phyloP scores from a whole-genome alignment of 2,797 vertebrate species.

The Pangasius djambal region DNA sequence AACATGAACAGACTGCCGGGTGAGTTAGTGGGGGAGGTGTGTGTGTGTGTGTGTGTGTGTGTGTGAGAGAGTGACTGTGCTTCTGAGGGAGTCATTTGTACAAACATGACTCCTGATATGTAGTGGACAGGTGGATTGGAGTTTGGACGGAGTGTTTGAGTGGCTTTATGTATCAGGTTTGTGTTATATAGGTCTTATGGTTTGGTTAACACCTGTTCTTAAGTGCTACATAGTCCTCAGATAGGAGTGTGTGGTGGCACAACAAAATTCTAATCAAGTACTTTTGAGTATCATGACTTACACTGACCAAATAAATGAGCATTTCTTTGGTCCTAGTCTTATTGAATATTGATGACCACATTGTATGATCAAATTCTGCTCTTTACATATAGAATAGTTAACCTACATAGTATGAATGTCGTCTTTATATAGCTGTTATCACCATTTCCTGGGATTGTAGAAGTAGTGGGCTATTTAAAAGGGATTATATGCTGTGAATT shows the following conservation, averaged over 20 bases:
- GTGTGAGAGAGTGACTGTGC: conserved; percentile 27
- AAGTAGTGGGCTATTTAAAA: not conserved
- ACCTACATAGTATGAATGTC: no score
- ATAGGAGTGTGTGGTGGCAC: not conserved
- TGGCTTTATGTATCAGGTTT: not conserved
- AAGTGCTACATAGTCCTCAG: not conserved
- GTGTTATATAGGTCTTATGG: not conserved
- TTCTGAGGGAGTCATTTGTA: conserved; percentile 44
- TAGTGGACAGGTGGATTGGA: conserved; percentile 30
- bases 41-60: conserved; percentile 16
- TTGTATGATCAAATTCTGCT: not conserved
- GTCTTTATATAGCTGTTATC: not conserved
- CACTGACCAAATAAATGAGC: not conserved
- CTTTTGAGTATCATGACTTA: not conserved
- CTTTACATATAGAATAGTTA: not conserved
- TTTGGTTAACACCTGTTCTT: not conserved
- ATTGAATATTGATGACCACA: not conserved
- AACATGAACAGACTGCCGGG: conserved; percentile 99
- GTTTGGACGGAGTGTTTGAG: conserved; percentile 20
- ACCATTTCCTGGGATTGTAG: not conserved
- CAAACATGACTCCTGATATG: conserved; percentile 46
- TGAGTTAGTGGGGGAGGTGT: conserved; percentile 73
- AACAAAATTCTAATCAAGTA: not conserved
- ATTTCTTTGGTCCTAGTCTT: not conserved
- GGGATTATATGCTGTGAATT: no score